These are phyloP conservation scores for Semaprochilodus insignis DNA, from an alignment of 2,797 vertebrate genomes.

Conservation along the genomic window DNA sequence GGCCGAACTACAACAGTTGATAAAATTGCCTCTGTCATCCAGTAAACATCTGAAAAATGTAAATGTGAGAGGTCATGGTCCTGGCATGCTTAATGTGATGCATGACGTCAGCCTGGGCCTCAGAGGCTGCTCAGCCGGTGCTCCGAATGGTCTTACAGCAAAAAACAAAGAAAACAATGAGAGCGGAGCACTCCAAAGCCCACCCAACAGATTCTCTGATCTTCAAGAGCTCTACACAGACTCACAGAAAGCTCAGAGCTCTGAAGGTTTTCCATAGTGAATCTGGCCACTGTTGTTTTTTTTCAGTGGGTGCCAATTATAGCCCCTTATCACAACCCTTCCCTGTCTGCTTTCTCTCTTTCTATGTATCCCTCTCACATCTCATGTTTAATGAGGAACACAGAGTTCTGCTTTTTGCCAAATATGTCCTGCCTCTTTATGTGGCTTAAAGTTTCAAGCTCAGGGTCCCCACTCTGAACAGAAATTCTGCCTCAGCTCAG, in stretches of 20 bases:
- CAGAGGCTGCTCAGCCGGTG: conserved; percentile 22
- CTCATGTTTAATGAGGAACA: conserved; percentile 26
- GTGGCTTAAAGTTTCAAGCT: conserved; percentile 42
- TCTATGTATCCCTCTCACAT: conserved; percentile 8
- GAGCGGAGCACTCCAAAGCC: conserved; percentile 22
- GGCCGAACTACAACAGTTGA: neutral
- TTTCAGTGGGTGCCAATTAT: neutral
- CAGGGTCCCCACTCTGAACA: conserved; percentile 15
- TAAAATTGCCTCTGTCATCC: conserved; percentile 13
- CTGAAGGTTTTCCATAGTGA: conserved; percentile 1
- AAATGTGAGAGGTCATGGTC: conserved; percentile 38
- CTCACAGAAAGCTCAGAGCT: neutral
- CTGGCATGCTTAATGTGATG: conserved; percentile 38
- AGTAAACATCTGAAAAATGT: conserved; percentile 53
- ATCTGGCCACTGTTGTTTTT: neutral
- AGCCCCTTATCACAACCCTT: neutral
- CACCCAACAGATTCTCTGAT: conserved; percentile 27
- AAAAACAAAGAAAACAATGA: conserved; percentile 37
- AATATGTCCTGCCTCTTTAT: conserved; percentile 29
- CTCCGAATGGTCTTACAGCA: conserved; percentile 5
- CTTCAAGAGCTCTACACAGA: conserved; percentile 32
- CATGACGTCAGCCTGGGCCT: conserved; percentile 31
- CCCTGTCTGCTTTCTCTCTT: conserved; percentile 7
- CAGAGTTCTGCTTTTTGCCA: conserved; percentile 11
- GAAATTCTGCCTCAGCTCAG: neutral